Percentiles rank a stretch among this genome's conserved stretches.
Evolutionary conservation across 2,113 vertebrate genomes (phyloP).

Genomic region (Plestiodon gilberti): DNA sequence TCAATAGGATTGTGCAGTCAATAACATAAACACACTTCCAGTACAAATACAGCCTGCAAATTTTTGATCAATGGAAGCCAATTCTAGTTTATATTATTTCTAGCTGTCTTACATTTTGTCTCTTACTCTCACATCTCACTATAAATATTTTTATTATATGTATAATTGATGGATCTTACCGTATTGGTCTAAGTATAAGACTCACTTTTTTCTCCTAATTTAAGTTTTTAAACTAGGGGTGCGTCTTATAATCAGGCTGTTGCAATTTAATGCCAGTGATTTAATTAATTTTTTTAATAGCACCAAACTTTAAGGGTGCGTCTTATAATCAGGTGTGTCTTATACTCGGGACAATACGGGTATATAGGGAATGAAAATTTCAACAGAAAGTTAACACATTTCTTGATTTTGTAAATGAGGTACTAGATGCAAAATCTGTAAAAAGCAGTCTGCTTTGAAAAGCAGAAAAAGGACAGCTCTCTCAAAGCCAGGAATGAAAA

Average conservation of each 20-base stretch:
- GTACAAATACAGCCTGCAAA: neutral
- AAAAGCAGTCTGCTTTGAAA: neutral
- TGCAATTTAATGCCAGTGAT: too few species aligned
- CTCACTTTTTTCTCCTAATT: too few species aligned
- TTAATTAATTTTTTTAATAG: too few species aligned
- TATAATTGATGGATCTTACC: too few species aligned
- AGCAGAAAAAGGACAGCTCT: neutral
- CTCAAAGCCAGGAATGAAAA: neutral
- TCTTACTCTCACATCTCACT: neutral
- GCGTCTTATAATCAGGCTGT: too few species aligned
- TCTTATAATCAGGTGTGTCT: too few species aligned
- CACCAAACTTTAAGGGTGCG: too few species aligned
- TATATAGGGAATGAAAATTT: neutral
- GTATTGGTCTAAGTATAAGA: too few species aligned
- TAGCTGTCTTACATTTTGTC: too few species aligned
- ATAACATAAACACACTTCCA: neutral
- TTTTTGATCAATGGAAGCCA: neutral
- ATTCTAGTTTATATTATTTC: neutral
- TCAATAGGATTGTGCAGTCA: too few species aligned
- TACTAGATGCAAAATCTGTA: neutral
- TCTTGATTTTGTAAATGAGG: neutral
- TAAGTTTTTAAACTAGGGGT: too few species aligned
- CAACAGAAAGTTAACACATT: neutral
- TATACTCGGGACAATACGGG: too few species aligned
- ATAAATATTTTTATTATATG: neutral